phyloP scores from a whole-genome alignment of 2,113 vertebrate species.

The Ciconia maguari region DNA sequence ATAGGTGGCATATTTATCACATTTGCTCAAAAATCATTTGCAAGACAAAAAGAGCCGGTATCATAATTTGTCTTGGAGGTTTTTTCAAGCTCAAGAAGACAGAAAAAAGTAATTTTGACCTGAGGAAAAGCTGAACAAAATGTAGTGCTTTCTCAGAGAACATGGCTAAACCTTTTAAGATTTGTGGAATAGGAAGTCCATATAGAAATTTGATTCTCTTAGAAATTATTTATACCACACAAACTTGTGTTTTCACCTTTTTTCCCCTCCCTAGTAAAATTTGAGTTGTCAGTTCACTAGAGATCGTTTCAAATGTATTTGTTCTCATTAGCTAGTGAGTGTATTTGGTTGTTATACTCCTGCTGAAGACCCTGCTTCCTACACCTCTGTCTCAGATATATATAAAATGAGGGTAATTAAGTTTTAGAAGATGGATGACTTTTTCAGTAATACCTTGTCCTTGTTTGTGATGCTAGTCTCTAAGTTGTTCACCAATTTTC shows the following conservation, averaged over 20 bases:
- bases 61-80: neutral
- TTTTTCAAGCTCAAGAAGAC: neutral
- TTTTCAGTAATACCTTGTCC: neutral
- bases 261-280: neutral
- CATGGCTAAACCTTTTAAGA: neutral
- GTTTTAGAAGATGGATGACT: neutral
- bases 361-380: neutral
- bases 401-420: neutral
- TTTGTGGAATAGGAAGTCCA: neutral
- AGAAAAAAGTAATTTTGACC: neutral
- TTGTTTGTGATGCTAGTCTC: neutral
- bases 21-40: neutral
- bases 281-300: neutral
- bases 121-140: neutral
- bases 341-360: neutral
- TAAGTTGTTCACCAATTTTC: neutral
- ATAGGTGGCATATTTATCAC: neutral
- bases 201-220: neutral
- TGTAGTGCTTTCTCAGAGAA: neutral
- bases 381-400: neutral
- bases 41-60: neutral
- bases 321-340: neutral
- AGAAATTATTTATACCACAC: neutral
- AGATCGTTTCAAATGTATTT: neutral
- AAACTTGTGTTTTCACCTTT: neutral